These are phyloP conservation scores for Thrips palmi DNA, from an alignment of 1,140 invertebrate species.

Conservation along the genomic window DNA sequence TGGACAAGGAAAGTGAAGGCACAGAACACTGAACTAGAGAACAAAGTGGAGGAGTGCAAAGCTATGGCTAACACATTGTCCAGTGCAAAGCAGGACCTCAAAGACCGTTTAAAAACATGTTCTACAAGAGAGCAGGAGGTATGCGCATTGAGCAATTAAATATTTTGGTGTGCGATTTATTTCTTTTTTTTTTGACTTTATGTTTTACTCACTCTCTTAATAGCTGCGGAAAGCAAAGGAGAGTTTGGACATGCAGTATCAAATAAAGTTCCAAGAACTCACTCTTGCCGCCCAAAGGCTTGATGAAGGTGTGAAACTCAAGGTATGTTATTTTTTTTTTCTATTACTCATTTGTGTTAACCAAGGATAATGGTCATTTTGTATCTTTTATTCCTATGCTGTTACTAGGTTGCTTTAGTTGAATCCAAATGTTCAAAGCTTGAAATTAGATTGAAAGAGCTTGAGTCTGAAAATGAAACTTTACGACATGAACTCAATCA, in stretches of 20 bases:
- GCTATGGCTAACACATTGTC: too few species aligned
- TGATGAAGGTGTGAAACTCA: constrained; percentile 3
- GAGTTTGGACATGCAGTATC: neutral
- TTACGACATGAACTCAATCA: too few species aligned
- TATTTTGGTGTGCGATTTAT: too few species aligned
- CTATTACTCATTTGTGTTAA: neutral
- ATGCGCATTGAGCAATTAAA: too few species aligned
- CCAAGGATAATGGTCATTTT: neutral
- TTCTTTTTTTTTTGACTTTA: neutral
- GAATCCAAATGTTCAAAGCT: neutral
- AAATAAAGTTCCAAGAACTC: neutral
- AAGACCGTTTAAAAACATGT: too few species aligned
- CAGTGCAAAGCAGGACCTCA: too few species aligned
- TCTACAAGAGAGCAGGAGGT: too few species aligned
- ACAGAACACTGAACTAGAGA: too few species aligned
- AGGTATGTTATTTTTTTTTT: neutral
- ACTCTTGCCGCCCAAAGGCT: neutral
- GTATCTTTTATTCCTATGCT: neutral
- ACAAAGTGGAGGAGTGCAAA: too few species aligned
- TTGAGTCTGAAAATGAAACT: too few species aligned
- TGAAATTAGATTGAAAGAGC: neutral
- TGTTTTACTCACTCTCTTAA: neutral
- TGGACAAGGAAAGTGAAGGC: too few species aligned
- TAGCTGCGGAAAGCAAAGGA: too few species aligned
- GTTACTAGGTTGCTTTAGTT: neutral